phyloP scores from a whole-genome alignment of 2,888 invertebrate genomes.

The Drosophila prostipennis region DNA sequence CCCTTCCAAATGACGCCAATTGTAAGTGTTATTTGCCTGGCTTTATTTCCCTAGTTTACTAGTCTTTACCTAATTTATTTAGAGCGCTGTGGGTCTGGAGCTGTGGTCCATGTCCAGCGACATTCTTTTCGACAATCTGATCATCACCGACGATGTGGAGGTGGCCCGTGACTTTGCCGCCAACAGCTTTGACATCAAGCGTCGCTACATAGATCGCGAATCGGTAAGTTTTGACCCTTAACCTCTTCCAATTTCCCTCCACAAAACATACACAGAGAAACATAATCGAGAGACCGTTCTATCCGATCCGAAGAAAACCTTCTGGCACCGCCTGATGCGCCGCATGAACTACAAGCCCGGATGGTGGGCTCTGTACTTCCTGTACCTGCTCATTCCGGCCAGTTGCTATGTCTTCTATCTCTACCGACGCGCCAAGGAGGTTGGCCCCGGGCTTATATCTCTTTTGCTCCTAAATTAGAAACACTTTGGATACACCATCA shows the following conservation, averaged over 20 bases:
- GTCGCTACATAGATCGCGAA: constrained; percentile 91
- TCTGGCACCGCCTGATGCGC: constrained; percentile 90
- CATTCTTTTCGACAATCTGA: constrained; percentile 97
- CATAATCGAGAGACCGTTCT: constrained; percentile 31
- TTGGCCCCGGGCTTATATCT: constrained; percentile 71
- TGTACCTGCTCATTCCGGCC: constrained; percentile 91
- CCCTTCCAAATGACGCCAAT: constrained; percentile 96
- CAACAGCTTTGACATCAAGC: constrained; percentile 93
- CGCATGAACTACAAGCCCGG: constrained; percentile 92
- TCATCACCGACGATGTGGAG: constrained; percentile 92
- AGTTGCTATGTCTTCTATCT: constrained; percentile 89
- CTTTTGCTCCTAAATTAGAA: constrained; percentile 2
- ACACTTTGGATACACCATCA: neutral
- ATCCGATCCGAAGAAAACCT: constrained; percentile 85
- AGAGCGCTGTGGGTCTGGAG: constrained; percentile 98
- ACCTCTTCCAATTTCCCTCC: neutral
- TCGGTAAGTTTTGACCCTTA: constrained; percentile 87
- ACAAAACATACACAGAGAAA: constrained; percentile 8
- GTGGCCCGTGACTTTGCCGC: constrained; percentile 92
- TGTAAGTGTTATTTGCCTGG: constrained; percentile 87
- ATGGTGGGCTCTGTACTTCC: constrained; percentile 91
- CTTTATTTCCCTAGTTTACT: constrained; percentile 10
- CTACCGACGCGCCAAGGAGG: constrained; percentile 88
- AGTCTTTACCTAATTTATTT: constrained; percentile 40
- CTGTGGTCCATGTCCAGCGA: constrained; percentile 99